Conservation (phyloP, 1,140 invertebrate genomes). For the Nasonia giraulti region DNA sequence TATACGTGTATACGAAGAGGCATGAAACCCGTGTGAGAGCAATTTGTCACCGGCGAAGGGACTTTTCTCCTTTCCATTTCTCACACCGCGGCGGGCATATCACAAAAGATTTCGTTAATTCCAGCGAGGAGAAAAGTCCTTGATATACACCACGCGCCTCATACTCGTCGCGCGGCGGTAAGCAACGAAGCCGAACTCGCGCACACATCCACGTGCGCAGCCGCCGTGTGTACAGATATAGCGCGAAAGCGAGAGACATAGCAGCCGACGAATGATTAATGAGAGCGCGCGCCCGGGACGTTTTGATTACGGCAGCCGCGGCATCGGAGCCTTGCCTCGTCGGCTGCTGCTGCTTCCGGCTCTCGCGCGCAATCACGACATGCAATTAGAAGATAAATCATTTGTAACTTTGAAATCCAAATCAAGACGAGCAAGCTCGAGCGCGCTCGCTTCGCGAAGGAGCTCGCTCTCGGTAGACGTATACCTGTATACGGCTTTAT, state of each 20-base stretch:
- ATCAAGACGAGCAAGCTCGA: conserved; percentile 38
- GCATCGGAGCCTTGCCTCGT: neutral
- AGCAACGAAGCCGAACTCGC: neutral
- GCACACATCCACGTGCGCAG: neutral
- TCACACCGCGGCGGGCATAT: too few relatives aligned
- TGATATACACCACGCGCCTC: too few relatives aligned
- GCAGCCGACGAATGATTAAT: conserved; percentile 65
- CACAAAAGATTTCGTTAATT: conserved; percentile 25
- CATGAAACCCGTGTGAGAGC: too few relatives aligned
- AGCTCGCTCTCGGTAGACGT: neutral
- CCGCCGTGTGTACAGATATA: neutral
- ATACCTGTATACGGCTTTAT: neutral
- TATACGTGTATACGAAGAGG: too few relatives aligned
- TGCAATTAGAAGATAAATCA: conserved; percentile 73
- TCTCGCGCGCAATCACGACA: conserved; percentile 60
- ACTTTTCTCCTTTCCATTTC: too few relatives aligned
- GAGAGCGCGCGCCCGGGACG: conserved; percentile 56
- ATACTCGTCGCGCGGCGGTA: neutral
- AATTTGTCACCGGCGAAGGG: too few relatives aligned
- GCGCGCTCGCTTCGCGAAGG: conserved; percentile 1
- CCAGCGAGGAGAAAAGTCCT: neutral
- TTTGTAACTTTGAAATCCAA: conserved; percentile 67
- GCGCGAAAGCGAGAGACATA: conserved; percentile 6
- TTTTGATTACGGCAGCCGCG: conserved; percentile 66
- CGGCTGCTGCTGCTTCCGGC: conserved; percentile 29